Conservation (phyloP, 1,140 invertebrate species). For the Battus philenor region DNA sequence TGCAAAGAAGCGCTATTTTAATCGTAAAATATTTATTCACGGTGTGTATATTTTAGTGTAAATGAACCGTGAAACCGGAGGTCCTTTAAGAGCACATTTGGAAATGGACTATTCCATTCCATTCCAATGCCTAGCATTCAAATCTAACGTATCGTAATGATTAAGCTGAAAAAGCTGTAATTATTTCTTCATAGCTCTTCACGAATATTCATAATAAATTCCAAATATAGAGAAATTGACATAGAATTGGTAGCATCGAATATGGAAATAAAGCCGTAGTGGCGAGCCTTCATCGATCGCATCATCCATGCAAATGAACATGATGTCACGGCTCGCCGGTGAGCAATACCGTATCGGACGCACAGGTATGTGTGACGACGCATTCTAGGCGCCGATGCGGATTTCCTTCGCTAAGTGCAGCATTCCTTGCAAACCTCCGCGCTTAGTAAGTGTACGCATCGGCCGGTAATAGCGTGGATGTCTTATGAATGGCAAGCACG, state of each 20-base stretch:
- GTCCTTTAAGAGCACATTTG: too few relatives aligned
- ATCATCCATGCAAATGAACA: slow-evolving; percentile 46
- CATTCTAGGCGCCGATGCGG: slow-evolving; percentile 53
- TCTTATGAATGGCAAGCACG: slow-evolving; percentile 49
- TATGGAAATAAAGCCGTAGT: slow-evolving; percentile 24
- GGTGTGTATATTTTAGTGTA: too few relatives aligned
- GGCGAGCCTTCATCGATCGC: slow-evolving; percentile 29
- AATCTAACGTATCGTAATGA: too few relatives aligned
- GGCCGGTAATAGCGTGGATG: slow-evolving; percentile 27
- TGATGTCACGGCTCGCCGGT: slow-evolving; percentile 53
- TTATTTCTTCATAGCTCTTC: too few relatives aligned
- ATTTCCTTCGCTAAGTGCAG: slow-evolving; percentile 62
- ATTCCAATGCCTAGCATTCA: too few relatives aligned
- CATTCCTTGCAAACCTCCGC: slow-evolving; percentile 50
- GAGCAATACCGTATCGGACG: slow-evolving; percentile 33
- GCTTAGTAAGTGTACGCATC: slow-evolving; percentile 46
- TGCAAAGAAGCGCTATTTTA: slow-evolving; percentile 24
- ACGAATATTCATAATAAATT: too few relatives aligned
- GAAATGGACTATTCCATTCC: too few relatives aligned
- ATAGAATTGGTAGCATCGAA: slow-evolving; percentile 10
- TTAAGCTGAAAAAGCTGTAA: too few relatives aligned
- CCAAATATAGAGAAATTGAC: too few relatives aligned
- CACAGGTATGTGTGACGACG: slow-evolving; percentile 32
- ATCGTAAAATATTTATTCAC: too few relatives aligned
- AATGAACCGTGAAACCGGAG: too few relatives aligned